phyloP scores from a whole-genome alignment of 2,797 vertebrate genomes.

The Danio choprae region DNA sequence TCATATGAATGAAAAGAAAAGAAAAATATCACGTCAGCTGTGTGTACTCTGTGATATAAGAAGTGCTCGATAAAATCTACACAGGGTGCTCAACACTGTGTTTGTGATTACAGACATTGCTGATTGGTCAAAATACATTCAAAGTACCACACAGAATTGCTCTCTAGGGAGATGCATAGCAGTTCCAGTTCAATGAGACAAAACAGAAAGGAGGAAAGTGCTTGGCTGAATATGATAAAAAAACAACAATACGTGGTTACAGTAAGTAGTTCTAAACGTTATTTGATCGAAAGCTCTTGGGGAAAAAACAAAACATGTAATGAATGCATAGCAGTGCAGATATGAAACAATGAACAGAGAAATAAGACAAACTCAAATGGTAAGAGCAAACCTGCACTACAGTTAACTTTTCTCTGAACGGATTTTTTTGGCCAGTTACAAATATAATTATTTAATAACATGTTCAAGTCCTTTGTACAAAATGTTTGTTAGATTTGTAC shows the following conservation, averaged over 20 bases:
- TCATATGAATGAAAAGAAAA: constrained; percentile 8
- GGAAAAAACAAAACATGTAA: not conserved
- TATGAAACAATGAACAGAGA: not conserved
- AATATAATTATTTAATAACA: not conserved
- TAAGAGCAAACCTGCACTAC: not conserved
- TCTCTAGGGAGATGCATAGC: constrained; percentile 55
- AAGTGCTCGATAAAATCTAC: constrained; percentile 22
- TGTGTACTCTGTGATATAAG: constrained; percentile 9
- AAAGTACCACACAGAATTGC: constrained; percentile 50
- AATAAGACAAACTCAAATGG: not conserved
- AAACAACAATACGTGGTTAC: constrained; percentile 8
- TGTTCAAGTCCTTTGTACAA: not conserved
- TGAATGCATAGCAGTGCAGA: not conserved
- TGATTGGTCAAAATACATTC: constrained; percentile 71
- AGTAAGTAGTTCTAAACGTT: not conserved
- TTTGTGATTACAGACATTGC: constrained; percentile 50
- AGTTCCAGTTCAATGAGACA: constrained; percentile 29
- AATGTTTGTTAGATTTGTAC: not conserved
- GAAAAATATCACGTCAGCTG: not conserved
- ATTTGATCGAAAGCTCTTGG: constrained; percentile 8
- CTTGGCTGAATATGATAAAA: not conserved
- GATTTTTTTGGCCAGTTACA: not conserved
- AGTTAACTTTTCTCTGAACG: not conserved
- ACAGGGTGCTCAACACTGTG: constrained; percentile 21
- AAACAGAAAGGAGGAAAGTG: constrained; percentile 23